Evolutionary conservation across 2,797 vertebrate species (phyloP).

Genomic region (Mus spretus): DNA sequence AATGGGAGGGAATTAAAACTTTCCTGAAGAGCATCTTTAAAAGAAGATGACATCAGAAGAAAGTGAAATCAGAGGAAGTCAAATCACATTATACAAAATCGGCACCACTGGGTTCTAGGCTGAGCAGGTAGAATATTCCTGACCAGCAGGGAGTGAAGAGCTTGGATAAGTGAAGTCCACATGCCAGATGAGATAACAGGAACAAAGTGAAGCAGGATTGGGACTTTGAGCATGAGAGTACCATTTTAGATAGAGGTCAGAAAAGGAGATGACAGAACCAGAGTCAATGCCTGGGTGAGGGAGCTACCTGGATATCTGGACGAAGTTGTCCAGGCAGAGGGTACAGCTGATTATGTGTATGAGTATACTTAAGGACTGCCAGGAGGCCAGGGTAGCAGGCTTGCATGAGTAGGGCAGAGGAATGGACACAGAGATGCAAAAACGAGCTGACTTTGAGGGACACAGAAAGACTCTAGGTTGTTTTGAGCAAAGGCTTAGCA

Average conservation of each 20-base stretch:
- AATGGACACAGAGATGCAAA: neutral
- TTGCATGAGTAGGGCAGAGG: neutral
- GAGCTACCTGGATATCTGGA: neutral
- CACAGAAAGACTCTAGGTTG: neutral
- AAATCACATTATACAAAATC: constrained; percentile 18
- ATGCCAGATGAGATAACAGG: neutral
- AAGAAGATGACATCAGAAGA: neutral
- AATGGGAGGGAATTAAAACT: neutral
- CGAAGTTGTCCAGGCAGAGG: neutral
- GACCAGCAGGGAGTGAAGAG: neutral
- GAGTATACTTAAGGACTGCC: neutral
- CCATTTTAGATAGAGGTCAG: neutral
- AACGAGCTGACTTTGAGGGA: neutral
- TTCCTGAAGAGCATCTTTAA: neutral
- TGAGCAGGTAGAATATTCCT: neutral
- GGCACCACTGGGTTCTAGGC: neutral
- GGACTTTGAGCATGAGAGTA: neutral
- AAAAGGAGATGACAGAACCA: neutral
- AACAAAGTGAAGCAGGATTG: neutral
- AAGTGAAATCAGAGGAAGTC: constrained; percentile 22
- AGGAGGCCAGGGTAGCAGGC: neutral
- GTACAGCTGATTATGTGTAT: neutral
- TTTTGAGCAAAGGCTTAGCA: neutral
- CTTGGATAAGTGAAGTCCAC: neutral
- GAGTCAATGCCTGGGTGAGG: neutral